Percentiles rank a stretch among this genome's conserved stretches.
Conservation (phyloP, 2,113 vertebrate genomes). For the Porphyrio hochstetteri region DNA sequence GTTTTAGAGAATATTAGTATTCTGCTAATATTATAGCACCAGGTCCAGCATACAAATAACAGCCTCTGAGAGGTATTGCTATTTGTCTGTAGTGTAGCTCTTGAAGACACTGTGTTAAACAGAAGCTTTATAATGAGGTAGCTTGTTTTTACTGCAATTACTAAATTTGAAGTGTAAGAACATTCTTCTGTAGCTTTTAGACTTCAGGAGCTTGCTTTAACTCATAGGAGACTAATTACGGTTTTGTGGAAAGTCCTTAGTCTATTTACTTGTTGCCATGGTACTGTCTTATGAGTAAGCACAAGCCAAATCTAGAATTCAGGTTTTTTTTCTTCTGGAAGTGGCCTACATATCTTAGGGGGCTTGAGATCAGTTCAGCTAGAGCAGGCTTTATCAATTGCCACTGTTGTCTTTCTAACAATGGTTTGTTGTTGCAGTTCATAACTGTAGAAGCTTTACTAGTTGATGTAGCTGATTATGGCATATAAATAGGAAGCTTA, state of each 20-base stretch:
- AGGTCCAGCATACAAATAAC: background rate
- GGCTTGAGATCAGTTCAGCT: conserved; percentile 8
- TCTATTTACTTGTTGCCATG: conserved; percentile 43
- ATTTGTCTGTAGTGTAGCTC: background rate
- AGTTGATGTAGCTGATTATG: background rate
- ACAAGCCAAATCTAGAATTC: background rate
- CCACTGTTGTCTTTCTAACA: background rate
- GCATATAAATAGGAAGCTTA: background rate
- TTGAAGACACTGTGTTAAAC: background rate
- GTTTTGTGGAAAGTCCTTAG: conserved; percentile 15
- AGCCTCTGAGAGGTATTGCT: background rate
- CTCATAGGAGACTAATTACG: background rate
- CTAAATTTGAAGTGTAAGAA: conserved; percentile 9
- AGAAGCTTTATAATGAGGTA: background rate
- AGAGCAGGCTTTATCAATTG: background rate
- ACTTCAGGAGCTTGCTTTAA: background rate
- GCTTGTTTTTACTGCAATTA: background rate
- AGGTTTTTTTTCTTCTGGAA: background rate
- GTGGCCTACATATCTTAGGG: background rate
- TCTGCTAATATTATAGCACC: background rate
- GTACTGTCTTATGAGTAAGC: background rate
- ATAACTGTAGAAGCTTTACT: background rate
- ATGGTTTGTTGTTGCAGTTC: background rate
- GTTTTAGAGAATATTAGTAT: background rate
- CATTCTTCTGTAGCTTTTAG: conserved; percentile 6